Evolutionary conservation across 2,888 invertebrate species (phyloP).

Genomic region (Listrodromus nycthemerus): DNA sequence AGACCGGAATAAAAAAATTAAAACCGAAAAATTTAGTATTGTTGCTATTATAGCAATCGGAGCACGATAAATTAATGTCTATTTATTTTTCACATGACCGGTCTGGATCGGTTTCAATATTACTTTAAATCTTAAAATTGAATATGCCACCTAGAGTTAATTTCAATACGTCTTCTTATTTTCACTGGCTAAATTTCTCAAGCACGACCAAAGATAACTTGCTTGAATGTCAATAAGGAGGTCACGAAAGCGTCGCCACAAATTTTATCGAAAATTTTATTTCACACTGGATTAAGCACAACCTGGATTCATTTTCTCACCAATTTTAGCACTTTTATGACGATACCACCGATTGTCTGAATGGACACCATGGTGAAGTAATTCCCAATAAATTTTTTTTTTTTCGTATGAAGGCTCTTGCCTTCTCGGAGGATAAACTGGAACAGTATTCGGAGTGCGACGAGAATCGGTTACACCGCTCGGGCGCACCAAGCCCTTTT

Average conservation of each 20-base stretch:
- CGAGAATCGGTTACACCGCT: slow-evolving; percentile 62
- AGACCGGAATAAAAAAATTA: neutral
- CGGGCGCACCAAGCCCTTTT: slow-evolving; percentile 79
- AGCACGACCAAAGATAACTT: slow-evolving; percentile 16
- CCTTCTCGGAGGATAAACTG: slow-evolving; percentile 58
- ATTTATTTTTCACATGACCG: neutral
- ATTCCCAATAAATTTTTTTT: slow-evolving; percentile 5
- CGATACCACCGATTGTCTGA: slow-evolving; percentile 92
- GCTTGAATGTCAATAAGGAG: slow-evolving; percentile 20
- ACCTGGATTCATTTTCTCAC: slow-evolving; percentile 86
- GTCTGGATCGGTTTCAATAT: neutral
- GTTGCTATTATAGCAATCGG: neutral
- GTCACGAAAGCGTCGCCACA: slow-evolving; percentile 33
- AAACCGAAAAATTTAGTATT: neutral
- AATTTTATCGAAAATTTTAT: slow-evolving; percentile 22
- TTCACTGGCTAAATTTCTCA: slow-evolving; percentile 29
- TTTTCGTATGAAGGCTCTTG: slow-evolving; percentile 27
- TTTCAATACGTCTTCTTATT: neutral
- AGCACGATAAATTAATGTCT: neutral
- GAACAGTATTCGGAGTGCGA: slow-evolving; percentile 51
- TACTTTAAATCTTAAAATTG: neutral
- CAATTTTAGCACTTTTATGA: slow-evolving; percentile 93
- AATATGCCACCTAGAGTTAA: neutral
- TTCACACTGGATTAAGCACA: slow-evolving; percentile 10
- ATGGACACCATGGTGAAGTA: slow-evolving; percentile 90